phyloP scores from a whole-genome alignment of 2,797 vertebrate species.

The Lepus oiostolus region DNA sequence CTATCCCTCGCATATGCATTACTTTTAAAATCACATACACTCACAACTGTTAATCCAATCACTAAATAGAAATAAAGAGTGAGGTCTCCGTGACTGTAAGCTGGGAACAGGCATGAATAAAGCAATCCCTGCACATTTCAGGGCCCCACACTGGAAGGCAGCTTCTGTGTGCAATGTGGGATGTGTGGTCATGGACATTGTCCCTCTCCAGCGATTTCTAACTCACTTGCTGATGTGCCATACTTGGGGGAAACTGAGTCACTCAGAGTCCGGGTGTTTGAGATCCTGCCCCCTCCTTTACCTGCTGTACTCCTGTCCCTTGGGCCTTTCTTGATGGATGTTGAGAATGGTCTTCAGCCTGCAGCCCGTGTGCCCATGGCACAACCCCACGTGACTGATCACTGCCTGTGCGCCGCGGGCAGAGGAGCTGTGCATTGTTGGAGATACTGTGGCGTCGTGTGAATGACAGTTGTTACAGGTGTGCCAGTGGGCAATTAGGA shows the following conservation, averaged over 20 bases:
- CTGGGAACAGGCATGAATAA: neutral
- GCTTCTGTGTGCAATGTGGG: accelerated
- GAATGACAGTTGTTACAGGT: neutral
- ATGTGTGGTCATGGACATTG: accelerated
- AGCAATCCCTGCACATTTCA: neutral
- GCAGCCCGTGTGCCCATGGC: neutral
- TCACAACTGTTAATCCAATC: neutral
- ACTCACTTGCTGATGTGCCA: neutral
- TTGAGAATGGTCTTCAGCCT: neutral
- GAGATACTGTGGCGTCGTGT: too few relatives aligned
- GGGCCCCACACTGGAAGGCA: accelerated
- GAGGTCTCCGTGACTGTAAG: neutral
- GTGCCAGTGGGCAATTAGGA: too few relatives aligned
- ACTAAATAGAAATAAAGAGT: neutral
- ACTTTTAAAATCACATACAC: neutral
- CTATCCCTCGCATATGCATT: too few relatives aligned
- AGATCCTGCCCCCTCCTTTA: neutral
- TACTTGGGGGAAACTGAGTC: neutral
- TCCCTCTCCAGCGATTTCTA: neutral
- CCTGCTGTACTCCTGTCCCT: neutral
- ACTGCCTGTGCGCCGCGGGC: too few relatives aligned
- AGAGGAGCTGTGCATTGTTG: too few relatives aligned
- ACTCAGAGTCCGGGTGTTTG: neutral
- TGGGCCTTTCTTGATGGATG: neutral
- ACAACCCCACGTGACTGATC: too few relatives aligned